Evolutionary conservation across 1,140 invertebrate genomes (phyloP).

Genomic region (Euura saliciscinereae): DNA sequence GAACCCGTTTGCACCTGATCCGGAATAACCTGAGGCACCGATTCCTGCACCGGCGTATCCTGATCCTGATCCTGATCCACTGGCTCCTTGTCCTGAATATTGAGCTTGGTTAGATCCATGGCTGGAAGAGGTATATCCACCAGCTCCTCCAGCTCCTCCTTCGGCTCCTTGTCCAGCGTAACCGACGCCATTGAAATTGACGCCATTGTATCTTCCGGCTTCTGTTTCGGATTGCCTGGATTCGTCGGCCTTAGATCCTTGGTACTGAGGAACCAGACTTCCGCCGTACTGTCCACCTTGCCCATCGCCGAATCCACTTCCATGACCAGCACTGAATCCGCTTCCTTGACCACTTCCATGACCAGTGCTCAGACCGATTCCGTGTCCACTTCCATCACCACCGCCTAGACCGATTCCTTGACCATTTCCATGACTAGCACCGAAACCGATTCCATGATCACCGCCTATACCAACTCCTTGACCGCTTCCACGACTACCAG

Average conservation of each 20-base stretch:
- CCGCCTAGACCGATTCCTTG: not conserved
- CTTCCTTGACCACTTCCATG: conserved; percentile 1
- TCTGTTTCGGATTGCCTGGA: conserved; percentile 11
- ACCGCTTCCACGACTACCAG: too few species aligned
- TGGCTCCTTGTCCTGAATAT: conserved; percentile 15
- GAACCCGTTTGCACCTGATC: conserved; percentile 5
- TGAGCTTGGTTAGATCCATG: too few species aligned
- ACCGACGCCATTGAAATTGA: not conserved
- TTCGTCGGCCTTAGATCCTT: conserved; percentile 10
- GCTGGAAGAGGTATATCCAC: not conserved
- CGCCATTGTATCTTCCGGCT: not conserved
- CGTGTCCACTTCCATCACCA: not conserved
- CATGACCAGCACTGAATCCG: conserved; percentile 6
- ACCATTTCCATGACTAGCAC: not conserved
- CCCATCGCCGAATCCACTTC: conserved; percentile 5
- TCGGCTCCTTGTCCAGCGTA: not conserved
- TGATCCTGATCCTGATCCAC: conserved; percentile 11
- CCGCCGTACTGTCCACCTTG: too few species aligned
- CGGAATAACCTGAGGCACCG: conserved; percentile 5
- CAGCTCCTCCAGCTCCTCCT: conserved; percentile 18
- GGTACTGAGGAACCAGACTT: not conserved
- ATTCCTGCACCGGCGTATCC: conserved; percentile 4
- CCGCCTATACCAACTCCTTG: too few species aligned
- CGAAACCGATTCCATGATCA: not conserved
- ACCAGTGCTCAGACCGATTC: conserved; percentile 9